A percentile compares a stretch with the other conserved stretches of the same genome.
These are phyloP conservation scores for Brachystomella parvula DNA, from an alignment of 1,140 invertebrate genomes.

Conservation along the genomic window DNA sequence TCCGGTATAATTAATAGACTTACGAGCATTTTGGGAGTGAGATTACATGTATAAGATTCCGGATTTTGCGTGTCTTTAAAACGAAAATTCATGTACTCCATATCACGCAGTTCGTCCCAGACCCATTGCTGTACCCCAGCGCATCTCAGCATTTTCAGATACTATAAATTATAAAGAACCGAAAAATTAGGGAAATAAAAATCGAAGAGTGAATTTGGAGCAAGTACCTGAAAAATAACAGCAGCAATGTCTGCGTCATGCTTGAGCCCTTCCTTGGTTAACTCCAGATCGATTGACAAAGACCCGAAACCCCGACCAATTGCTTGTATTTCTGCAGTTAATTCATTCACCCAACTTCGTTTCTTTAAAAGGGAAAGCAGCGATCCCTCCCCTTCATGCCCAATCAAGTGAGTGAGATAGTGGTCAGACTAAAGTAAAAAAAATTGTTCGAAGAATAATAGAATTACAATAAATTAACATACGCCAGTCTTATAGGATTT, in stretches of 20 bases:
- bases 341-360: conserved; percentile 79
- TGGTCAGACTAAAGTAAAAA: conserved; percentile 66
- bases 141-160: conserved; percentile 70
- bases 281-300: conserved; percentile 76
- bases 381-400: conserved; percentile 90
- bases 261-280: conserved; percentile 79
- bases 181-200: conserved; percentile 14
- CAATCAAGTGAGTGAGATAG: conserved; percentile 84
- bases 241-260: conserved; percentile 78
- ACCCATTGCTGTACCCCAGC: conserved; percentile 75
- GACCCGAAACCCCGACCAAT: conserved; percentile 78
- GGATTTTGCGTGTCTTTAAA: conserved; percentile 85
- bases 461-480: not conserved
- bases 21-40: conserved; percentile 53
- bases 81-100: conserved; percentile 72
- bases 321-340: conserved; percentile 64
- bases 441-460: not conserved
- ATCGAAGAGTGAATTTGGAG: not conserved
- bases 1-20: conserved; percentile 25
- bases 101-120: conserved; percentile 74
- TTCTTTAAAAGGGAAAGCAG: conserved; percentile 76
- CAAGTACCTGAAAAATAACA: conserved; percentile 64
- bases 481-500: conserved; percentile 74
- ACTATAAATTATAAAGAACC: conserved; percentile 50
- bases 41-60: conserved; percentile 55